phyloP scores from a whole-genome alignment of 2,888 invertebrate species.

The Leptinotarsa haldemani region DNA sequence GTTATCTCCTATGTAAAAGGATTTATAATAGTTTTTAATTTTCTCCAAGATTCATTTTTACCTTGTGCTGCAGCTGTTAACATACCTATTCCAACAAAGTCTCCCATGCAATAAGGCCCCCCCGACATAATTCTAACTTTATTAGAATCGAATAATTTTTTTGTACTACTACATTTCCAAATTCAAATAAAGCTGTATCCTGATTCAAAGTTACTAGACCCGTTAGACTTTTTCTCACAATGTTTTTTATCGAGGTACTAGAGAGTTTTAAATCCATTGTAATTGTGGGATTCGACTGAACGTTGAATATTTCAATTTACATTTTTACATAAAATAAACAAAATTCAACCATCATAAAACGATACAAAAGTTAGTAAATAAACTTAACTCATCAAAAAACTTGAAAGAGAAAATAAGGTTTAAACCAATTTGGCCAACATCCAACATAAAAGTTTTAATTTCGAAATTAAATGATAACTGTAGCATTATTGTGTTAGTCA shows the following conservation, averaged over 20 bases:
- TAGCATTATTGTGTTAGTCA: too few species aligned
- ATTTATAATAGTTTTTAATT: background rate
- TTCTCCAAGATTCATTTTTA: conserved; percentile 52
- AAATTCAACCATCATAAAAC: too few species aligned
- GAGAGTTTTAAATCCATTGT: conserved; percentile 12
- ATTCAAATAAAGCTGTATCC: conserved; percentile 58
- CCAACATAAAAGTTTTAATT: too few species aligned
- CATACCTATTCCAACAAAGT: conserved; percentile 80
- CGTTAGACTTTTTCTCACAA: conserved; percentile 30
- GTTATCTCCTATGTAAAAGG: conserved; percentile 56
- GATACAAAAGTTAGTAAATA: too few species aligned
- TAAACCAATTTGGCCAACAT: too few species aligned
- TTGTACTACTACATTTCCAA: conserved; percentile 60
- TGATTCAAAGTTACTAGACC: conserved; percentile 51
- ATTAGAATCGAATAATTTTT: conserved; percentile 57
- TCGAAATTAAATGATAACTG: too few species aligned
- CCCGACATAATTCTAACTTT: conserved; percentile 76
- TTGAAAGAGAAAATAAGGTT: too few species aligned
- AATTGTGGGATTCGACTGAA: background rate
- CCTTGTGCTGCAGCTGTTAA: conserved; percentile 81
- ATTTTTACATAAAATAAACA: background rate
- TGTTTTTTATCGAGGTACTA: background rate
- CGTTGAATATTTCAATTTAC: background rate
- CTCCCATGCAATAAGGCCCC: conserved; percentile 71
- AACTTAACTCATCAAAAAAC: too few species aligned